These are phyloP conservation scores for Zalophus californianus DNA, from an alignment of 2,797 vertebrate species.

Conservation along the genomic window DNA sequence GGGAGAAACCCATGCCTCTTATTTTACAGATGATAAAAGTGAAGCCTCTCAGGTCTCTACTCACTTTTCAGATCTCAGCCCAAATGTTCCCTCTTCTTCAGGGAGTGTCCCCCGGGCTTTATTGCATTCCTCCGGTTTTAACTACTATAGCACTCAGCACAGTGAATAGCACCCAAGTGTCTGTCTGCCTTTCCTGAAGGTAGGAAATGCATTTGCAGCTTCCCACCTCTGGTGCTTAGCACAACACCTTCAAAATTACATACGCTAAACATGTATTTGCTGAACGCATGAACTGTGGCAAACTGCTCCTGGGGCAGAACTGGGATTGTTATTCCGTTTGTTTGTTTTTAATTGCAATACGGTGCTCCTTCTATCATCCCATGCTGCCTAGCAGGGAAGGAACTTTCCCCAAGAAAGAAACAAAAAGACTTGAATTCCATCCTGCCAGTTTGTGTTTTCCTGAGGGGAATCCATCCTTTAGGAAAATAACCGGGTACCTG, in stretches of 20 bases:
- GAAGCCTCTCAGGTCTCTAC: not conserved
- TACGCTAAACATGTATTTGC: not conserved
- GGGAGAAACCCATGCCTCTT: not conserved
- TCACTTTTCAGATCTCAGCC: conserved; percentile 27
- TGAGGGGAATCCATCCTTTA: not conserved
- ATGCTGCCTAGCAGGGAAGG: not conserved
- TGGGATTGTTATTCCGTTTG: not conserved
- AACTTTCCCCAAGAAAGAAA: not conserved
- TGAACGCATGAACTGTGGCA: not conserved
- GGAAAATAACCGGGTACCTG: not conserved
- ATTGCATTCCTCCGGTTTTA: not conserved
- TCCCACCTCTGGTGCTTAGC: not conserved
- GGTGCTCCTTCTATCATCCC: not conserved
- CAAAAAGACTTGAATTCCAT: not conserved
- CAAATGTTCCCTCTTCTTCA: not conserved
- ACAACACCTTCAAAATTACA: not conserved
- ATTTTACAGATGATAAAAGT: not conserved
- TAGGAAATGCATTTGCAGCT: not conserved
- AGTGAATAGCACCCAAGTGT: not conserved
- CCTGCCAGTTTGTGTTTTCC: not conserved
- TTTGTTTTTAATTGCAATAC: not conserved
- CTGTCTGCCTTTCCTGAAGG: not conserved
- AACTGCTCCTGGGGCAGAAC: not conserved
- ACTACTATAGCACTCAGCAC: not conserved
- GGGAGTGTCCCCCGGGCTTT: not conserved